These are phyloP conservation scores for Catocala sponsa DNA, from an alignment of 2,888 invertebrate species.

Conservation along the genomic window DNA sequence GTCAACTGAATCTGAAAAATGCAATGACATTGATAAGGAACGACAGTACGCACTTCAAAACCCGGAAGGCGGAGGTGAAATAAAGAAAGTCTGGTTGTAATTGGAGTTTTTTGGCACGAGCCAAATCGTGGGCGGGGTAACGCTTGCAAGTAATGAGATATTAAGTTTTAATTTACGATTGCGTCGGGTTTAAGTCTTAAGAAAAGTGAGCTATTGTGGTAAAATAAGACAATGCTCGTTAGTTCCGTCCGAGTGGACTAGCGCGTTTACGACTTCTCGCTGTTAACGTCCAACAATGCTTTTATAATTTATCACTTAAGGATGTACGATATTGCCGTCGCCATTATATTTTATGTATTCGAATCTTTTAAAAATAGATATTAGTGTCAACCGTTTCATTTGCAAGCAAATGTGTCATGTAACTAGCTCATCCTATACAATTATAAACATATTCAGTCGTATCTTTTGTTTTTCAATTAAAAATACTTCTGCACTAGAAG, in stretches of 20 bases:
- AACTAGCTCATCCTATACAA: too few relatives aligned
- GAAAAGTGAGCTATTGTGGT: conserved; percentile 85
- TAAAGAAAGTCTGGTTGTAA: conserved; percentile 55
- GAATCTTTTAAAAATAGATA: conserved; percentile 35
- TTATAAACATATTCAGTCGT: too few relatives aligned
- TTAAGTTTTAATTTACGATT: conserved; percentile 85
- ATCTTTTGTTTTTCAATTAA: too few relatives aligned
- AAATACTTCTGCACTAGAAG: too few relatives aligned
- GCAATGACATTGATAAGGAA: conserved; percentile 31
- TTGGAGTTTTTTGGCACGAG: conserved; percentile 73
- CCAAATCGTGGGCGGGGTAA: conserved; percentile 67
- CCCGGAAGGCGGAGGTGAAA: conserved; percentile 36
- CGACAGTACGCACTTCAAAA: conserved; percentile 17
- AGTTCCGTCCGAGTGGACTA: conserved; percentile 79
- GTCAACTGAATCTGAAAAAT: conserved; percentile 12
- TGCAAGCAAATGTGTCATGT: too few relatives aligned
- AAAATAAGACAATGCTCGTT: conserved; percentile 84
- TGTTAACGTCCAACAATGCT: conserved; percentile 74
- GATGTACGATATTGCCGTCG: conserved; percentile 68
- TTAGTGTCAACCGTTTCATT: not conserved
- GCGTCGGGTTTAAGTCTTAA: conserved; percentile 79
- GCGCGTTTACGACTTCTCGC: conserved; percentile 69
- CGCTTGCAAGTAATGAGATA: conserved; percentile 86
- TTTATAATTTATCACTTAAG: conserved; percentile 78
- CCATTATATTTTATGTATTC: conserved; percentile 52